Conservation (phyloP, 1,140 invertebrate species). For the Drosophila obscura region DNA sequence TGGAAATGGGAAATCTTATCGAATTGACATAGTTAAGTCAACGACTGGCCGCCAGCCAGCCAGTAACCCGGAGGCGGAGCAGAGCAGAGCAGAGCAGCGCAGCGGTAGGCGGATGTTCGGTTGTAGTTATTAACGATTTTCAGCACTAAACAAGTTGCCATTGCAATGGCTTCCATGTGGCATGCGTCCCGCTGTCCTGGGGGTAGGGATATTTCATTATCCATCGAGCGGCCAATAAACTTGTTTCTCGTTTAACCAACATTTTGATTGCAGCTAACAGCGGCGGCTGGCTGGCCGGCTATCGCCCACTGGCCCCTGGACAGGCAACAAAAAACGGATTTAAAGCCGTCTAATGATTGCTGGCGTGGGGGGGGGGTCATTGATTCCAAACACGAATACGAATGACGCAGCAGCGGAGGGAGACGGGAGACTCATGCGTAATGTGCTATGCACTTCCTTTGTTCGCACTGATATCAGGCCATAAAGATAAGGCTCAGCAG, state of each 20-base stretch:
- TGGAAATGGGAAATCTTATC: constrained; percentile 50
- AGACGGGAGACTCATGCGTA: constrained; percentile 25
- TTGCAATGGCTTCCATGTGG: constrained; percentile 14
- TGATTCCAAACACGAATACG: constrained; percentile 13
- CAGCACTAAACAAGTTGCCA: constrained; percentile 60
- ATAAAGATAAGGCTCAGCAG: constrained; percentile 35
- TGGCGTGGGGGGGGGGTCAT: constrained; percentile 2
- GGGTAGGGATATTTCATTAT: constrained; percentile 20
- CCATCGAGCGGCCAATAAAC: constrained; percentile 28
- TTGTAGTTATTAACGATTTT: constrained; percentile 66
- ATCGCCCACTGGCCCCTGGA: constrained; percentile 45
- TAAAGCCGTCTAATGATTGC: neutral
- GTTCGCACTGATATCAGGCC: constrained; percentile 31
- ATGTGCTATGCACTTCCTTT: constrained; percentile 37
- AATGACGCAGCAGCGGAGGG: constrained; percentile 8
- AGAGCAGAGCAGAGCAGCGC: too few relatives aligned
- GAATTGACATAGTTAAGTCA: constrained; percentile 70
- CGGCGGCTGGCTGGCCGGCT: neutral
- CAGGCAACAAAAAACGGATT: constrained; percentile 17
- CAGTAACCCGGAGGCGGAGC: too few relatives aligned
- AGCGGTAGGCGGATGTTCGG: constrained; percentile 66
- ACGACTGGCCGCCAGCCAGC: constrained; percentile 19
- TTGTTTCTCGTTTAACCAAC: constrained; percentile 36
- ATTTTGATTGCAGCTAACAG: constrained; percentile 37
- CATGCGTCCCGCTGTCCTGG: neutral